These are phyloP conservation scores for Danio jaintianensis DNA, from an alignment of 2,797 vertebrate species.

Conservation along the genomic window DNA sequence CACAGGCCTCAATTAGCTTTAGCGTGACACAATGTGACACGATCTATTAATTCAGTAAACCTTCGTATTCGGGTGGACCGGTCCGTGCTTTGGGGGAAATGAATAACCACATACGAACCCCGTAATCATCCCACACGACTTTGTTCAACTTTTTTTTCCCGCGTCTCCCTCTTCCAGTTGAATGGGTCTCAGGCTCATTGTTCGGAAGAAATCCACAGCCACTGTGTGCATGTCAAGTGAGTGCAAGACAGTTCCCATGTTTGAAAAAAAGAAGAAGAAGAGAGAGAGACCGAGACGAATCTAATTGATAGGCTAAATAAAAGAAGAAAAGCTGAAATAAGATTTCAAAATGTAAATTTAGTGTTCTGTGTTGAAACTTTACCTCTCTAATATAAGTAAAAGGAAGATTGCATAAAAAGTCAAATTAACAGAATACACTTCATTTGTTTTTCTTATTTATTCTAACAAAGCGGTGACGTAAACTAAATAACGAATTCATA, in stretches of 20 bases:
- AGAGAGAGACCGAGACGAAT: constrained; percentile 69
- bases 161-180: constrained; percentile 64
- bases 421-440: not conserved
- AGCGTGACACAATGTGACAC: not conserved
- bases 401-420: not conserved
- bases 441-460: not conserved
- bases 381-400: not conserved
- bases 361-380: not conserved
- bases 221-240: constrained; percentile 78
- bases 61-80: constrained; percentile 27
- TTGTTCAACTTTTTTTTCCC: constrained; percentile 61
- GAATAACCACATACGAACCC: constrained; percentile 60
- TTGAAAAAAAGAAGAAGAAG: constrained; percentile 67
- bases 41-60: constrained; percentile 37
- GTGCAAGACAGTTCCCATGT: constrained; percentile 77
- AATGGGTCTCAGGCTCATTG: constrained; percentile 76
- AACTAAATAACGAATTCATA: not conserved
- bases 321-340: not conserved
- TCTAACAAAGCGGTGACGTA: not conserved
- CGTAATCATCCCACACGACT: constrained; percentile 68
- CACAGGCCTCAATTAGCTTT: not conserved
- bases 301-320: constrained; percentile 24
- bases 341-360: not conserved
- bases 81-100: constrained; percentile 47
- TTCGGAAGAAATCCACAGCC: constrained; percentile 66